Conservation (phyloP, 2,888 invertebrate species). For the Meta bourneti region DNA sequence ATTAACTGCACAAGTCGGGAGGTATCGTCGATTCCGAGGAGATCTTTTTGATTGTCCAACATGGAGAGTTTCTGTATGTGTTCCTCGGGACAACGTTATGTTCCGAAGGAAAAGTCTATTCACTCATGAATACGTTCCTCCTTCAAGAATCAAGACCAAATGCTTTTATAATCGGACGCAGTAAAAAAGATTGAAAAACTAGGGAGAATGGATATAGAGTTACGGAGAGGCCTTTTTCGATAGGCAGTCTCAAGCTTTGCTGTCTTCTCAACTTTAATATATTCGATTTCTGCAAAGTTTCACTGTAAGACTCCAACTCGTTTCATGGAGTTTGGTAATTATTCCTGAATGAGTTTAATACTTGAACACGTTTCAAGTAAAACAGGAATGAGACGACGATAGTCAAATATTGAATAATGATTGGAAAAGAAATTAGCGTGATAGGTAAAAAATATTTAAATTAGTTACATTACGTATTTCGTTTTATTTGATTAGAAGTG, state of each 20-base stretch:
- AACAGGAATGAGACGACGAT: background rate
- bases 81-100: conserved; percentile 14
- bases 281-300: background rate
- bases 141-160: conserved; percentile 1
- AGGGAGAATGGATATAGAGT: too few relatives aligned
- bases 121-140: conserved; percentile 16
- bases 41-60: conserved; percentile 60
- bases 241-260: too few relatives aligned
- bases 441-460: too few relatives aligned
- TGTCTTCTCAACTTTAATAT: background rate
- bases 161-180: conserved; percentile 35
- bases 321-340: background rate
- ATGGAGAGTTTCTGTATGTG: conserved; percentile 43
- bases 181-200: background rate
- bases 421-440: too few relatives aligned
- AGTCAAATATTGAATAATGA: too few relatives aligned
- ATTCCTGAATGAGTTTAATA: background rate
- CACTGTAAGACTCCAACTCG: background rate
- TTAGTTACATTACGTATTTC: too few relatives aligned
- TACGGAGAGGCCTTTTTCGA: too few relatives aligned
- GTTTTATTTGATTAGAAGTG: too few relatives aligned
- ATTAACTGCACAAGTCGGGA: conserved; percentile 34
- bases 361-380: background rate
- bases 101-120: conserved; percentile 20
- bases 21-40: conserved; percentile 10